Evolutionary conservation across 1,140 invertebrate genomes (phyloP).

Genomic region (Melipona quadrifasciata): DNA sequence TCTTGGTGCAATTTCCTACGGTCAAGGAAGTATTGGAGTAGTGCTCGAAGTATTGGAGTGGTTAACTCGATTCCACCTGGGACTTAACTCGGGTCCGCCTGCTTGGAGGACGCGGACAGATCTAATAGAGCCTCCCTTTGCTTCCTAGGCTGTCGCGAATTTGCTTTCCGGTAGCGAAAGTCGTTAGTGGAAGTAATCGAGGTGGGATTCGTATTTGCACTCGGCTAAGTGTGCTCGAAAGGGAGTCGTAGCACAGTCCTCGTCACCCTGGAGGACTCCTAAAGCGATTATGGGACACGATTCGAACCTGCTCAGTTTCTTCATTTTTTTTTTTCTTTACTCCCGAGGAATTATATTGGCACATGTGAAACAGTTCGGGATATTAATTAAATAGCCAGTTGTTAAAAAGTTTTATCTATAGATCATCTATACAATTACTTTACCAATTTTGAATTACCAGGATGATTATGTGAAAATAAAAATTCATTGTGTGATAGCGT

Average conservation of each 20-base stretch:
- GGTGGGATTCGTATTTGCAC: constrained; percentile 45
- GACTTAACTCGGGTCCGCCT: not conserved
- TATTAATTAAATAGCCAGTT: not conserved
- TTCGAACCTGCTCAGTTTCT: not conserved
- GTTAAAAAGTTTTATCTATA: too few relatives aligned
- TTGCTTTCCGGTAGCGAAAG: constrained; percentile 40
- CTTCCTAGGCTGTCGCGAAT: constrained; percentile 13
- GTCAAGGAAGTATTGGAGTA: not conserved
- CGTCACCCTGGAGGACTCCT: constrained; percentile 3
- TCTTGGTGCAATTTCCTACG: constrained; percentile 13
- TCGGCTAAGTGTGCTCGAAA: constrained; percentile 36
- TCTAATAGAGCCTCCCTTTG: constrained; percentile 10
- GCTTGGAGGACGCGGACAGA: not conserved
- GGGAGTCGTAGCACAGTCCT: constrained; percentile 21
- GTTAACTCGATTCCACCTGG: not conserved
- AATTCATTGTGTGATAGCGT: too few relatives aligned
- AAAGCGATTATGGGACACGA: constrained; percentile 30
- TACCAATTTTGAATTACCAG: too few relatives aligned
- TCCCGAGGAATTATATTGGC: not conserved
- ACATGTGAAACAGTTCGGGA: not conserved
- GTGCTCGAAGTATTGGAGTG: not conserved
- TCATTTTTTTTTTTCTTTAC: not conserved
- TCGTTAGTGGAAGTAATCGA: constrained; percentile 50
- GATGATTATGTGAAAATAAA: too few relatives aligned
- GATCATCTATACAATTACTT: not conserved